Percentiles rank a stretch among this genome's conserved stretches.
phyloP scores from a whole-genome alignment of 2,113 vertebrate genomes.

The Chamaea fasciata region DNA sequence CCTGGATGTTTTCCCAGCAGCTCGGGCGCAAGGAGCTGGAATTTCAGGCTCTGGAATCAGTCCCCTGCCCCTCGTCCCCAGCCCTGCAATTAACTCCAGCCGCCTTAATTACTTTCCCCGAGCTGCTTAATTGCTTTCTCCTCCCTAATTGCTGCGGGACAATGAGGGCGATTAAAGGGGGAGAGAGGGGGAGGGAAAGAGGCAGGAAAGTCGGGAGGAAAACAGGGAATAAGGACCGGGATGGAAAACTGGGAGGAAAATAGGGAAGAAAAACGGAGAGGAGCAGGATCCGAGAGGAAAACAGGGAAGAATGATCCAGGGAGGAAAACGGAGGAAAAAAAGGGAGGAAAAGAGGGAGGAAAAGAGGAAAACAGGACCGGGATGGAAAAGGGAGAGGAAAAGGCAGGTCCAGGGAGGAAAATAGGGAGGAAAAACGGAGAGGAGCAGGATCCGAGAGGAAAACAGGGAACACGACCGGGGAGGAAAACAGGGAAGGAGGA shows the following conservation, averaged over 20 bases:
- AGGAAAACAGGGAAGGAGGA: background rate
- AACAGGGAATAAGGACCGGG: background rate
- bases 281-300: background rate
- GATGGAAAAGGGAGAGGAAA: background rate
- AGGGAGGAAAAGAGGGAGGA: no score
- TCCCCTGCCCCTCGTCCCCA: background rate
- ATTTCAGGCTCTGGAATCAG: background rate
- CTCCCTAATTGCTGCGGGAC: background rate
- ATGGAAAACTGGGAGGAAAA: background rate
- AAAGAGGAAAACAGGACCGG: background rate
- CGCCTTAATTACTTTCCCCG: background rate
- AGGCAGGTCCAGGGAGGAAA: background rate
- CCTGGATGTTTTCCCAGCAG: background rate
- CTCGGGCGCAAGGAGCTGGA: background rate
- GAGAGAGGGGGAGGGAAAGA: background rate
- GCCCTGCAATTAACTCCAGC: background rate
- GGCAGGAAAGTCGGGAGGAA: no score
- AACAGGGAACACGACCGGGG: background rate
- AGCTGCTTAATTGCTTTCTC: background rate
- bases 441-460: background rate
- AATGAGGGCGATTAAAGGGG: background rate
- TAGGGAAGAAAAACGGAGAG: background rate
- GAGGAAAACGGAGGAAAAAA: background rate
- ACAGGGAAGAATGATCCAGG: background rate
- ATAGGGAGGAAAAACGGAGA: rapidly evolving